Evolutionary conservation across 2,888 invertebrate genomes (phyloP), one percentile per base, ranked within the genome.

Genomic region (Campoletis raptor): DNA sequence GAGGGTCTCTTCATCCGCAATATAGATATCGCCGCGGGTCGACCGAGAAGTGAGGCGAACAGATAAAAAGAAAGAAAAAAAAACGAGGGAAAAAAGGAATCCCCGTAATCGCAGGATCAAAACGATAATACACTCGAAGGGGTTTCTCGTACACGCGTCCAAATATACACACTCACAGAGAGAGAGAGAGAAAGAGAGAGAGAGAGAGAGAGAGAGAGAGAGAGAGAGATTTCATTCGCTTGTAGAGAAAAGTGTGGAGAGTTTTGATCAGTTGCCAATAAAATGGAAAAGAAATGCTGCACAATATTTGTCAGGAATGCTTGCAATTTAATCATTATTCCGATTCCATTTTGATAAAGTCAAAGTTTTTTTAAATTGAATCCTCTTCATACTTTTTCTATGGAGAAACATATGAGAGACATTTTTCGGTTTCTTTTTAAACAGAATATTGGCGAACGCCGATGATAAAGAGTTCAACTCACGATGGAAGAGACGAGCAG

Each of bases 401-500:
- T 30, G 30, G 30, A 30, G 3, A 30, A 30, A 30, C 30, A 30
- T 30, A 30, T 30, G 30, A 3, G 15, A 45, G 10, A 45, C 45
- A 12, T 30, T 8, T 42, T 9, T 72, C 30, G 8, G 2, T 54
- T 9, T 21, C 42, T 30, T 48, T 0, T 24, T 48, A 3, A 18
- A 73, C 42, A 66, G 48, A 36, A 66, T 36, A 77, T 77, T 66
- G 48, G 77, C 48, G n/a, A 66, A 48, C 12, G 48, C 69, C 74
- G 69, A 86, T 86, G 84, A 74, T 40, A 77, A 79, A 57, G 76
- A 54, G 66, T 83, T 42, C 30, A 9, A 45, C 67, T 84, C 87
- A 87, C 85, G 85, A 89, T 89, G 89, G 86, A 79, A 80, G 81
- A 81, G 86, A 69, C 74, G 78, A 67, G 78, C 74, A 37, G 45